Evolutionary conservation across 2,888 invertebrate genomes (phyloP).

Genomic region (Machimus rusticus): DNA sequence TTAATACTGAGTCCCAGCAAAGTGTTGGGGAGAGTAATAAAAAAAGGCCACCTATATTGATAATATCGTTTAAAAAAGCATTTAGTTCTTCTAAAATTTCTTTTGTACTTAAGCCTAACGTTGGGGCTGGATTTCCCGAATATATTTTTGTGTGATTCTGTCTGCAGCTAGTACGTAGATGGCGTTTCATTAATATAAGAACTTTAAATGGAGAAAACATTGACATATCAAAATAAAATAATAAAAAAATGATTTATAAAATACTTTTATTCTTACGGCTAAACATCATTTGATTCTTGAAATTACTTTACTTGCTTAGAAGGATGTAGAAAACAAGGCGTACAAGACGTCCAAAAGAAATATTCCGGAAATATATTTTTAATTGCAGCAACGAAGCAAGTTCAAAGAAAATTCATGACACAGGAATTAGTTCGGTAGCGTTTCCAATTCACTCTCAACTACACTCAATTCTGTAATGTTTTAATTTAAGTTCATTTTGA

Average conservation of each 20-base stretch:
- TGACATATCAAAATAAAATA: slow-evolving; percentile 32
- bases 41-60: slow-evolving; percentile 17
- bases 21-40: background rate
- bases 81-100: slow-evolving; percentile 27
- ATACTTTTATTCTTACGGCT: slow-evolving; percentile 33
- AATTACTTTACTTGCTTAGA: slow-evolving; percentile 18
- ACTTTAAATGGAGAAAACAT: slow-evolving; percentile 36
- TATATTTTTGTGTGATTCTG: slow-evolving; percentile 8
- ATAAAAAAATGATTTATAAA: slow-evolving; percentile 33
- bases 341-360: slow-evolving; percentile 17
- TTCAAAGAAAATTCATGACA: background rate
- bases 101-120: slow-evolving; percentile 36
- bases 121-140: slow-evolving; percentile 9
- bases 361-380: slow-evolving; percentile 16
- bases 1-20: background rate
- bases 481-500: slow-evolving; percentile 5
- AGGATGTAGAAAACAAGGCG: slow-evolving; percentile 16
- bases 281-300: slow-evolving; percentile 24
- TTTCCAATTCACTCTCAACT: slow-evolving; percentile 27
- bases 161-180: slow-evolving; percentile 6
- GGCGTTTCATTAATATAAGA: slow-evolving; percentile 36
- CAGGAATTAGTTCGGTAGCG: slow-evolving; percentile 8
- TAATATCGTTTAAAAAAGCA: slow-evolving; percentile 27
- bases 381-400: slow-evolving; percentile 11
- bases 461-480: slow-evolving; percentile 12